Evolutionary conservation across 2,888 invertebrate species (phyloP).

Genomic region (Hirtodrosophila trivittata): DNA sequence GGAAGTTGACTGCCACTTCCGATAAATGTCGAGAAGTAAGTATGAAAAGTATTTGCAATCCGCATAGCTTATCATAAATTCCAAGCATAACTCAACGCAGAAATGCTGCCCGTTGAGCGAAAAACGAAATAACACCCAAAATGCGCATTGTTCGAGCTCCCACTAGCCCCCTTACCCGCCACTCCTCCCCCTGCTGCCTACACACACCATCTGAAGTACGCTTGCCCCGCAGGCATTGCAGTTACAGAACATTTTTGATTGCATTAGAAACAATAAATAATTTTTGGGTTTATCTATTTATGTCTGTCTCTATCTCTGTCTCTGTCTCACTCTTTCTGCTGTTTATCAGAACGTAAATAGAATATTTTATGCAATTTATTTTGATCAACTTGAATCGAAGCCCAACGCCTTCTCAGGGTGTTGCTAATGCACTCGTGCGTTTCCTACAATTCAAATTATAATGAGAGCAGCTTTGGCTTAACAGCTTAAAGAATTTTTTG

Average conservation of each 20-base stretch:
- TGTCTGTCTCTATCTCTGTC: not conserved
- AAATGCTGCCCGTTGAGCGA: conserved; percentile 27
- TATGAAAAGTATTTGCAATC: conserved; percentile 26
- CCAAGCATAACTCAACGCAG: conserved; percentile 58
- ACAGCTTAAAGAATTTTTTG: conserved; percentile 19
- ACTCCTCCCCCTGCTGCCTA: not conserved
- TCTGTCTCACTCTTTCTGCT: not conserved
- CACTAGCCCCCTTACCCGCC: not conserved
- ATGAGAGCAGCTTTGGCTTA: conserved; percentile 8
- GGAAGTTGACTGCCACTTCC: conserved; percentile 10
- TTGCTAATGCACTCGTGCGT: conserved; percentile 71
- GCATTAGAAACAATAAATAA: conserved; percentile 64
- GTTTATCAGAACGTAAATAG: conserved; percentile 65
- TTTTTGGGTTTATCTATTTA: conserved; percentile 27
- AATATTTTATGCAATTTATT: conserved; percentile 78
- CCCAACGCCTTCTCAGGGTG: conserved; percentile 61
- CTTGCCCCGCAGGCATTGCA: conserved; percentile 57
- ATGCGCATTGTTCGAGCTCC: conserved; percentile 51
- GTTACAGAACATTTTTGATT: conserved; percentile 65
- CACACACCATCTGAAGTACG: not conserved
- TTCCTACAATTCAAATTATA: conserved; percentile 52
- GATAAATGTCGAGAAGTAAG: conserved; percentile 4
- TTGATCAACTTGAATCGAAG: conserved; percentile 53
- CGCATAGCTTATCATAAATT: conserved; percentile 64
- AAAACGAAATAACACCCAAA: conserved; percentile 47